Base-by-base conservation (phyloP, 2,888 invertebrate genomes). In the Drosophila borealis region DNA sequence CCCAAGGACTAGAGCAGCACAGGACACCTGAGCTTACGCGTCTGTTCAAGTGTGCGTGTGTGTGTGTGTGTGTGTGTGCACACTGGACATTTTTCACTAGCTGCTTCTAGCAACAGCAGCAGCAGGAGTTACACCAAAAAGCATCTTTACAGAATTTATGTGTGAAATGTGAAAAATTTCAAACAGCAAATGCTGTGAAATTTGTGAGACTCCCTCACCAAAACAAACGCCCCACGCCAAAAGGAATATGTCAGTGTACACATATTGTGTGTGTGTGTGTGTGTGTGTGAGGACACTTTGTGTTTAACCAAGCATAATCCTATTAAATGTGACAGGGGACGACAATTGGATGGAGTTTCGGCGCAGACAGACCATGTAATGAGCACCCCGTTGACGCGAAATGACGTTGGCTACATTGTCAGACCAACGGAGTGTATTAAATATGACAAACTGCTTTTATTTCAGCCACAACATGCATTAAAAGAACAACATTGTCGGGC, bases 291-390 rank as follows among this genome's bases (percentile, higher is more conserved):
- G 78, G 54, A 65, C 70, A 74, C 89, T 83, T 57, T 73, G 66
- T 89, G 83, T 78, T 89, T 81, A 87, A 87, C 88, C 88, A 83
- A 89, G 89, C 89, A 84, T 89, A 84, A 83, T 83, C 79, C 79
- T 68, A 89, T 87, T 89, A 83, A 73, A 84, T 87, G 79, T 78
- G 88, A 89, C 83, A 89, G 78, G 66, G 67, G 79, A 84, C 88
- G 88, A 89, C 89, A 89, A 84, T 84, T 88, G 85, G 69, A 68
- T 73, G 59, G 67, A 73, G 61, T 77, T 80, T 86, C 70, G 67
- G 50, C 17, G 67, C 71, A 66, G 70, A 67, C 85, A 69, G 65
- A 60, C 51, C 76, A 53, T 66, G 59, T 44, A 70, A 80, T 80
- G 71, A 66, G 50, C 33, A 9, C 21, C 11, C 39, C 53, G 21